Conservation (phyloP, 2,113 vertebrate species). For the Hemibagrus wyckioides region DNA sequence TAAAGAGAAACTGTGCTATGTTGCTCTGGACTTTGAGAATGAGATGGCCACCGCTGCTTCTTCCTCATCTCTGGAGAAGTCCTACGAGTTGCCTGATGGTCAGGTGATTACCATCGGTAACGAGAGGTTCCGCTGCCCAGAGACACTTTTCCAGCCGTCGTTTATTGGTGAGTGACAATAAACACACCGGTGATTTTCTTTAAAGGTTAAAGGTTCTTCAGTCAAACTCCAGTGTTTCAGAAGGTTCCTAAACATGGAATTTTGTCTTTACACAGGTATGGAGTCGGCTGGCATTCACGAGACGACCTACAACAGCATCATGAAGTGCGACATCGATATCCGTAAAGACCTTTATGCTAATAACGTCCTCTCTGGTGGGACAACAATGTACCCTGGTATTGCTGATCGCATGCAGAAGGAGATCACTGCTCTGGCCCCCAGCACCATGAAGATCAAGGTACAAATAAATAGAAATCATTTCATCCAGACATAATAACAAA, state of each 20-base stretch:
- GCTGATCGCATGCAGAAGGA: conserved; percentile 79
- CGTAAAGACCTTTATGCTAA: conserved; percentile 87
- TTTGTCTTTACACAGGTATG: conserved; percentile 76
- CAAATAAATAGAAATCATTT: conserved; percentile 1
- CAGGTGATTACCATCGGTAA: conserved; percentile 99
- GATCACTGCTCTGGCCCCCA: conserved; percentile 81
- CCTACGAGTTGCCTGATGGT: conserved; percentile 94
- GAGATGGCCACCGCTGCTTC: conserved; percentile 97
- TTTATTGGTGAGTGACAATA: conserved; percentile 82
- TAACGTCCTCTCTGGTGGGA: conserved; percentile 81
- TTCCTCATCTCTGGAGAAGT: conserved; percentile 98
- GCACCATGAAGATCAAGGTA: conserved; percentile 92
- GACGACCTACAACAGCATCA: conserved; percentile 90
- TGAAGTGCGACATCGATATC: conserved; percentile 89
- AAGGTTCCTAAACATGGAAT: background rate
- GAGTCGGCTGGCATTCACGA: conserved; percentile 89
- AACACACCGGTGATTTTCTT: background rate
- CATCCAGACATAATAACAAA: background rate
- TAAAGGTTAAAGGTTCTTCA: background rate
- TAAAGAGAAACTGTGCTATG: conserved; percentile 98
- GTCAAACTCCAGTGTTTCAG: too few relatives aligned
- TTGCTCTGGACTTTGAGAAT: conserved; percentile 96
- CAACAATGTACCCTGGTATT: conserved; percentile 74
- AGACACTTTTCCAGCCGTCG: conserved; percentile 96
- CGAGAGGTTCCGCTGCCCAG: conserved; percentile 95